A percentile compares a stretch with the other conserved stretches of the same genome.
Evolutionary conservation across 2,888 invertebrate genomes (phyloP).

Genomic region (Homarus gammarus): DNA sequence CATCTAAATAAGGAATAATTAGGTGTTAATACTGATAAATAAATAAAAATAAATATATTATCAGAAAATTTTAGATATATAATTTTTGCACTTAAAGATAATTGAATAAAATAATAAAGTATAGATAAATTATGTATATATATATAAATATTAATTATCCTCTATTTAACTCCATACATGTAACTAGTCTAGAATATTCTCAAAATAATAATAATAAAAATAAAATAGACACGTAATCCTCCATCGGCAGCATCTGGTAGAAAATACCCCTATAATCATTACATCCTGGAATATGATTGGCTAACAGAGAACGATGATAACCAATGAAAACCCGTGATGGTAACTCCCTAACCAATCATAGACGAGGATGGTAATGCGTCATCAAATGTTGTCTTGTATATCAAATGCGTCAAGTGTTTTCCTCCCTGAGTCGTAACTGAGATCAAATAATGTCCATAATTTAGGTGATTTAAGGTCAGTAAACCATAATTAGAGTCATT

Average conservation of each 20-base stretch:
- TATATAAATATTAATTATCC: no score
- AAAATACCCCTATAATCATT: neutral
- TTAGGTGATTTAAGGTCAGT: neutral
- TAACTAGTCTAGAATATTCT: no score
- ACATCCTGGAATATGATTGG: conserved; percentile 18
- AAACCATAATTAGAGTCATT: no score
- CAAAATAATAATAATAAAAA: neutral
- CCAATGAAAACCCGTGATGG: neutral
- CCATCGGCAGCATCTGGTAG: neutral
- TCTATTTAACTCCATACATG: no score
- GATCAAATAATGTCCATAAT: conserved; percentile 5
- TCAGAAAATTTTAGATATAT: no score
- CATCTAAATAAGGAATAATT: no score
- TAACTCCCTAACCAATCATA: neutral
- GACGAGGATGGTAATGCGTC: neutral
- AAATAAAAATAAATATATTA: no score
- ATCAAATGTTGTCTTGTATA: conserved; percentile 25
- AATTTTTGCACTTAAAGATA: no score
- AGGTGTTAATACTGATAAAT: no score
- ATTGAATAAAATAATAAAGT: no score
- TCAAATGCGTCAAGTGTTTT: neutral
- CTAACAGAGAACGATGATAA: neutral
- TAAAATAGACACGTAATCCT: neutral
- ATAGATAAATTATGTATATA: no score
- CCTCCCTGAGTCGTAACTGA: conserved; percentile 6